Conservation (phyloP, 2,113 vertebrate genomes). For the Echinops telfairi region DNA sequence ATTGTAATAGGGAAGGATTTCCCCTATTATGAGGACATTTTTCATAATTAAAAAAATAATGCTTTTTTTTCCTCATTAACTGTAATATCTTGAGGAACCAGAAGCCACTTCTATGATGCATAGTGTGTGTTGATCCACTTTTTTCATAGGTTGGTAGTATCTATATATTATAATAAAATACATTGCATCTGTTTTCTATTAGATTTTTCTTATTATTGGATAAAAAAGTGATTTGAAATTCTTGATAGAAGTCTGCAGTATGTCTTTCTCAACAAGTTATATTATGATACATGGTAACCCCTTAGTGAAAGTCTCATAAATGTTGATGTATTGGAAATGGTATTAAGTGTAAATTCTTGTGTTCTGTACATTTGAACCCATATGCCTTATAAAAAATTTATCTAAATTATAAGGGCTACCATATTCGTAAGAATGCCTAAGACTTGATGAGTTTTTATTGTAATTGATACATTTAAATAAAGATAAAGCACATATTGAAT, state of each 20-base stretch:
- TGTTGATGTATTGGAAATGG: slow-evolving; percentile 71
- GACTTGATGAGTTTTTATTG: background rate
- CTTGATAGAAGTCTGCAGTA: slow-evolving; percentile 66
- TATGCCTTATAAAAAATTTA: slow-evolving; percentile 31
- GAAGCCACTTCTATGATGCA: background rate
- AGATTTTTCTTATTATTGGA: slow-evolving; percentile 64
- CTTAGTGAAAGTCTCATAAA: slow-evolving; percentile 75
- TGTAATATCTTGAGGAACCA: background rate
- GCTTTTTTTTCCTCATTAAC: background rate
- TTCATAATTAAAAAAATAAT: slow-evolving; percentile 21
- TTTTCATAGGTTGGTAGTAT: slow-evolving; percentile 41
- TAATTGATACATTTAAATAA: background rate
- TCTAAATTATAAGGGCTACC: background rate
- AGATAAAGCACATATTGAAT: background rate
- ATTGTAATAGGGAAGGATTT: slow-evolving; percentile 36
- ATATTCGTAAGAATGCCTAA: slow-evolving; percentile 28
- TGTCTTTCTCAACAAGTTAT: slow-evolving; percentile 69
- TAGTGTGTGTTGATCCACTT: background rate
- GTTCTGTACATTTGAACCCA: slow-evolving; percentile 8
- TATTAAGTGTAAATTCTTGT: slow-evolving; percentile 60
- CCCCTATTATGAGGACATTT: slow-evolving; percentile 25
- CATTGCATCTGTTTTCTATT: slow-evolving; percentile 72
- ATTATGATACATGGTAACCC: slow-evolving; percentile 72
- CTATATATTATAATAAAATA: slow-evolving; percentile 62
- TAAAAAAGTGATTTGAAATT: slow-evolving; percentile 67